Conservation (phyloP, 2,888 invertebrate genomes). For the Lycocerus yunnanus region DNA sequence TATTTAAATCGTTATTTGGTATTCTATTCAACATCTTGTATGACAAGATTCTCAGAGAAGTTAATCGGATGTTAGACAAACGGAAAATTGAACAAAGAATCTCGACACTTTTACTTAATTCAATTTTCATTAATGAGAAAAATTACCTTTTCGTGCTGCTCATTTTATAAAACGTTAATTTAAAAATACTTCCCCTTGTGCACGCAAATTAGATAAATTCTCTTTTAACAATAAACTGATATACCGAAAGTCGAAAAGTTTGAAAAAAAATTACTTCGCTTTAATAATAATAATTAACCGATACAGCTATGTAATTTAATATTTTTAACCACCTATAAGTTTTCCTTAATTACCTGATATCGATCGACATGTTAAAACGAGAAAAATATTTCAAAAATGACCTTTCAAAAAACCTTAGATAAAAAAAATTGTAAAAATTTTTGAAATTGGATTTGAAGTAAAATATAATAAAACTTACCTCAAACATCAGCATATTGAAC, state of each 20-base stretch:
- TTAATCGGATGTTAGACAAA: neutral
- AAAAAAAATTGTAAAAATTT: neutral
- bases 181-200: neutral
- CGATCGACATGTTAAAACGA: neutral
- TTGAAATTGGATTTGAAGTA: neutral
- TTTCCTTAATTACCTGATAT: neutral
- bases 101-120: neutral
- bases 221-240: neutral
- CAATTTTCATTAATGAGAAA: neutral
- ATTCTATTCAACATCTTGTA: neutral
- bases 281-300: neutral
- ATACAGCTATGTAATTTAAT: neutral
- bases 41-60: neutral
- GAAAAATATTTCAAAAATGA: no score
- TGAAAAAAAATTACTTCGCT: neutral
- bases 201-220: neutral
- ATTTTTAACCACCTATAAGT: neutral
- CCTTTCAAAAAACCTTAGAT: no score
- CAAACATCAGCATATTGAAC: slow-evolving; percentile 34
- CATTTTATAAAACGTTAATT: neutral
- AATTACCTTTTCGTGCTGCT: neutral
- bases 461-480: slow-evolving; percentile 29
- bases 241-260: neutral
- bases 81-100: neutral
- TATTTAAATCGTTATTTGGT: neutral